Percentiles rank a stretch among this genome's conserved stretches.
Evolutionary conservation across 2,797 vertebrate genomes (phyloP).

Genomic region (Acestrorhynchus altus): DNA sequence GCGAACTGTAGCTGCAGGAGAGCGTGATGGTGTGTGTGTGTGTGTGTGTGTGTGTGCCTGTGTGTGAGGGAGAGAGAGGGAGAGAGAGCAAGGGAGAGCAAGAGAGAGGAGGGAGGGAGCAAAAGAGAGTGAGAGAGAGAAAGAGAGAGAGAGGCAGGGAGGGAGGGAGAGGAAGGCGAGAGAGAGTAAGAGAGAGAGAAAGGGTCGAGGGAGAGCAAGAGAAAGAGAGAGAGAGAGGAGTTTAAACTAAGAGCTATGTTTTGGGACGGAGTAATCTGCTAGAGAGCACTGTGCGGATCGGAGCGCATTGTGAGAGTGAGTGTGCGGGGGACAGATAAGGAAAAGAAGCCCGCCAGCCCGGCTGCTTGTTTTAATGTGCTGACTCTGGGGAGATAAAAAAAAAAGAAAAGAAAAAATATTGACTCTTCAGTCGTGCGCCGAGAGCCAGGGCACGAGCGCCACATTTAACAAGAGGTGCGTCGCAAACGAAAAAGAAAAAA

Average conservation of each 20-base stretch:
- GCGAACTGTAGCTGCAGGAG: constrained; percentile 96
- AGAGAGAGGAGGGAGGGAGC: constrained; percentile 57
- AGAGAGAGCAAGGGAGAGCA: constrained; percentile 59
- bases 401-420: constrained; percentile 85
- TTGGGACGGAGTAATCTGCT: constrained; percentile 99
- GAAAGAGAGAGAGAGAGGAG: constrained; percentile 79
- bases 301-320: constrained; percentile 92
- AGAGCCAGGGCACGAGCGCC: constrained; percentile 89
- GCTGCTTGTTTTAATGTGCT: constrained; percentile 96
- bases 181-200: constrained; percentile 66
- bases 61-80: constrained; percentile 60
- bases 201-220: constrained; percentile 69
- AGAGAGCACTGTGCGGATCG: constrained; percentile 97
- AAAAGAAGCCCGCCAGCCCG: constrained; percentile 90
- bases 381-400: constrained; percentile 95
- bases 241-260: constrained; percentile 99
- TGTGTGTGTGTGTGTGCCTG: constrained; percentile 53
- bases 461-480: constrained; percentile 91
- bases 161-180: constrained; percentile 51
- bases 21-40: constrained; percentile 68
- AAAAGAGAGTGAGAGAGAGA: constrained; percentile 35
- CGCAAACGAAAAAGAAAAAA: constrained; percentile 41
- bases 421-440: constrained; percentile 89
- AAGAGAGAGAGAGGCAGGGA: constrained; percentile 44
- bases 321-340: constrained; percentile 90